Percentiles rank a stretch among this genome's conserved stretches.
Evolutionary conservation across 2,113 vertebrate species (phyloP).

Genomic region (Nettapus auritus): DNA sequence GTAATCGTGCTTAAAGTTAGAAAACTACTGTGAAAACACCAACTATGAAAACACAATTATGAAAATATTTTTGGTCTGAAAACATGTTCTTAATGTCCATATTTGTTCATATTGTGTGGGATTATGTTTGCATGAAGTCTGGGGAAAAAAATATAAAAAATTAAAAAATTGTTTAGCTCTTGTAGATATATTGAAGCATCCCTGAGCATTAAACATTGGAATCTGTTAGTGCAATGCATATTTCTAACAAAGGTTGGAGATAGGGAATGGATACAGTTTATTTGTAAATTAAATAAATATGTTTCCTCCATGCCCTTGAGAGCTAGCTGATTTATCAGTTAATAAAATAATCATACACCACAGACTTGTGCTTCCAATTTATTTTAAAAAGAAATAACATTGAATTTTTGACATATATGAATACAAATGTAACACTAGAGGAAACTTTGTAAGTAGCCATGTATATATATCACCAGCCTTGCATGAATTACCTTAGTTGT

Average conservation of each 20-base stretch:
- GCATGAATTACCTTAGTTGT: conserved; percentile 30
- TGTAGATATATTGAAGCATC: background rate
- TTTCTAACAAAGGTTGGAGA: conserved; percentile 43
- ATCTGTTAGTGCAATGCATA: background rate
- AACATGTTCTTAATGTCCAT: background rate
- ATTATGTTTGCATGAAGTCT: background rate
- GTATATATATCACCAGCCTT: conserved; percentile 1
- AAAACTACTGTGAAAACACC: background rate
- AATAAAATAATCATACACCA: conserved; percentile 72
- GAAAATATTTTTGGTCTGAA: background rate
- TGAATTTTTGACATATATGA: conserved; percentile 66
- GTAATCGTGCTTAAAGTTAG: background rate
- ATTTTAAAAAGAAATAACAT: conserved; percentile 71
- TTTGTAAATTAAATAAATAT: conserved; percentile 68
- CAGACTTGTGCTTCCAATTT: conserved; percentile 67
- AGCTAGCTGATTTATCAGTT: conserved; percentile 67
- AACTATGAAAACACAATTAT: background rate
- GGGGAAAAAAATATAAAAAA: background rate
- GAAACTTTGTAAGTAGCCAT: conserved; percentile 55
- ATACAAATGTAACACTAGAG: conserved; percentile 69
- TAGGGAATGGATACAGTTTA: conserved; percentile 43
- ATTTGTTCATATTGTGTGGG: background rate
- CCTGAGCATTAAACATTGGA: background rate
- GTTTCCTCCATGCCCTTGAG: conserved; percentile 52
- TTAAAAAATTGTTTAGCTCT: background rate